Evolutionary conservation across 1,140 invertebrate species (phyloP).

Genomic region (Harpegnathos saltator): DNA sequence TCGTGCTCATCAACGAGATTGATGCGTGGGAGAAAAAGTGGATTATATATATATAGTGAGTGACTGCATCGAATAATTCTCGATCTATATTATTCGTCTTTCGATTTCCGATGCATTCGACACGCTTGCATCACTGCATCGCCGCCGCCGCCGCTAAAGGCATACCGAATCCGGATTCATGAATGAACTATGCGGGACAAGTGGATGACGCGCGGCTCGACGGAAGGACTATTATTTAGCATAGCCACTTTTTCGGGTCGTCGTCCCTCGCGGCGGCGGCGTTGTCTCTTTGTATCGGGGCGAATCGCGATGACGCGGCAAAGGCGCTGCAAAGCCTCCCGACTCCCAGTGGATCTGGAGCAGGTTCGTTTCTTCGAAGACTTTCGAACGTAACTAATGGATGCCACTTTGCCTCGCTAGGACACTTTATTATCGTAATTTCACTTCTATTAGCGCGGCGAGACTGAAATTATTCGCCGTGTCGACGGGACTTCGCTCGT

Average conservation of each 20-base stretch:
- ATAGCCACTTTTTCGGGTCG: conserved; percentile 82
- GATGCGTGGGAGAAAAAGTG: not conserved
- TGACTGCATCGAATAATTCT: conserved; percentile 17
- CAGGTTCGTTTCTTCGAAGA: conserved; percentile 73
- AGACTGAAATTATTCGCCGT: conserved; percentile 41
- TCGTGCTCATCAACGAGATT: not conserved
- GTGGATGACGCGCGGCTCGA: conserved; percentile 63
- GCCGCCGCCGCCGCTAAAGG: conserved; percentile 60
- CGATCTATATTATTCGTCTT: conserved; percentile 25
- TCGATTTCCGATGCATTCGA: conserved; percentile 39
- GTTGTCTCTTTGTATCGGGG: conserved; percentile 83
- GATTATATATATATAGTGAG: conserved; percentile 28
- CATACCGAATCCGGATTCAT: conserved; percentile 78
- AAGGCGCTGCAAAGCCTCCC: conserved; percentile 50
- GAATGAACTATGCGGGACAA: conserved; percentile 81
- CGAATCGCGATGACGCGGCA: conserved; percentile 84
- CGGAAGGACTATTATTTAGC: conserved; percentile 84
- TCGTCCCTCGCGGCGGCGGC: conserved; percentile 76
- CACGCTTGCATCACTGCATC: conserved; percentile 3
- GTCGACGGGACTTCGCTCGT: conserved; percentile 37
- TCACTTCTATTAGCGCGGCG: conserved; percentile 73
- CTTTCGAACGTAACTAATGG: conserved; percentile 80
- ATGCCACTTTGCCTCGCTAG: conserved; percentile 76
- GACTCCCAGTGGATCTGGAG: conserved; percentile 74
- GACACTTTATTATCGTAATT: conserved; percentile 83